Percentiles rank a stretch among this genome's conserved stretches.
These are phyloP conservation scores for Abrostola triplasia DNA, from an alignment of 2,888 invertebrate genomes.

Conservation along the genomic window DNA sequence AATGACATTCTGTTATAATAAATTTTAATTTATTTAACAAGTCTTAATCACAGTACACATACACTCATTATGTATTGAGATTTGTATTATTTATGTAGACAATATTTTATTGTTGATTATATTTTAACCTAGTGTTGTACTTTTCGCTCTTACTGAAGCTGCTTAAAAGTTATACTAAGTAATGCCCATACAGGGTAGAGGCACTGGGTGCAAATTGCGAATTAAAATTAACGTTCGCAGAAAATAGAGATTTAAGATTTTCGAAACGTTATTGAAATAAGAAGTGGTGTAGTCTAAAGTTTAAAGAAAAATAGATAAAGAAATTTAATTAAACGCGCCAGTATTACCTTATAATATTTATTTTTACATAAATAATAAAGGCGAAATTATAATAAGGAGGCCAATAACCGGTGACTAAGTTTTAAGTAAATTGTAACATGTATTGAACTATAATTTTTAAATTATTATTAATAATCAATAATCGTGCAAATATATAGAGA, in stretches of 20 bases:
- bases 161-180: constrained; percentile 40
- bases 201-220: constrained; percentile 38
- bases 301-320: neutral
- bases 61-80: constrained; percentile 28
- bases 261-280: constrained; percentile 2
- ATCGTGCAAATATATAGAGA: too few species aligned
- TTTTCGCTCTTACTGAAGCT: constrained; percentile 44
- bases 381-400: constrained; percentile 8
- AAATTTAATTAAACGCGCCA: constrained; percentile 8
- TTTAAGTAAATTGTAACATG: neutral
- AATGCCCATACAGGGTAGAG: constrained; percentile 47
- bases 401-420: constrained; percentile 12
- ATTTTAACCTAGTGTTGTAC: constrained; percentile 53
- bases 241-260: constrained; percentile 6
- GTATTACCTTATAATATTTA: constrained; percentile 56
- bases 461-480: too few species aligned
- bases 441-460: too few species aligned
- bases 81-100: constrained; percentile 22
- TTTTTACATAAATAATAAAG: constrained; percentile 62
- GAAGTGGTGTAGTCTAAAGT: constrained; percentile 44
- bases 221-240: constrained; percentile 10
- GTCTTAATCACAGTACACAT: constrained; percentile 45
- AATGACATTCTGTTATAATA: constrained; percentile 1
- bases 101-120: constrained; percentile 13
- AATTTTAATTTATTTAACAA: constrained; percentile 1